Conservation (phyloP, 2,797 vertebrate species). For the Momotus momota region DNA sequence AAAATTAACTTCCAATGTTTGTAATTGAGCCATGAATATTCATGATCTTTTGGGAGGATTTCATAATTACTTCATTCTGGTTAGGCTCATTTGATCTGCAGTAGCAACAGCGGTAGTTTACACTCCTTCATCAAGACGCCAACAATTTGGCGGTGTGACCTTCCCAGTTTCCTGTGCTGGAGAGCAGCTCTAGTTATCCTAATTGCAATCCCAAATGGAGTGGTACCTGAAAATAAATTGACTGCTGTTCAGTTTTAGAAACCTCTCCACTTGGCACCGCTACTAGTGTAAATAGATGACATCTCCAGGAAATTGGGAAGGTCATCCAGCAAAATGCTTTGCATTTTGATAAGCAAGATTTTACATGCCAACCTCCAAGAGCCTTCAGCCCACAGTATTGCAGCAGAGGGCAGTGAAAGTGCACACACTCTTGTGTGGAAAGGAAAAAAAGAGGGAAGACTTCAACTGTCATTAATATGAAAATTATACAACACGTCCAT, state of each 20-base stretch:
- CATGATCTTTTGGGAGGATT: constrained; percentile 38
- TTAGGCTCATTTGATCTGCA: constrained; percentile 40
- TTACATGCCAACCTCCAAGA: background rate
- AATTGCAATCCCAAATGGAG: constrained; percentile 59
- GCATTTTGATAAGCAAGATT: background rate
- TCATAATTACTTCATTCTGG: constrained; percentile 22
- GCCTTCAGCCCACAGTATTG: background rate
- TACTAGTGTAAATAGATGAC: background rate
- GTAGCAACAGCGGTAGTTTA: constrained; percentile 7
- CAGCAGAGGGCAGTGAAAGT: background rate
- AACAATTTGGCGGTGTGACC: background rate
- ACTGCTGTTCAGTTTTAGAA: constrained; percentile 47
- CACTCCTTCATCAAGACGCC: constrained; percentile 32
- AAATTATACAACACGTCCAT: background rate
- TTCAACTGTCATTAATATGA: background rate
- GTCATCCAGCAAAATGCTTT: background rate
- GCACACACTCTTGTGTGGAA: background rate
- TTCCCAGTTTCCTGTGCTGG: constrained; percentile 46
- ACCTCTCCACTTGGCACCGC: background rate
- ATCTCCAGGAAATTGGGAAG: constrained; percentile 5
- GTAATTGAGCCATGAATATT: constrained; percentile 46
- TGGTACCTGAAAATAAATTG: constrained; percentile 45
- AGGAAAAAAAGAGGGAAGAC: background rate
- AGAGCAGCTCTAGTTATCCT: constrained; percentile 42
- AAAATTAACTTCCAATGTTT: constrained; percentile 52